phyloP scores from a whole-genome alignment of 2,113 vertebrate genomes.

The Gadus macrocephalus region DNA sequence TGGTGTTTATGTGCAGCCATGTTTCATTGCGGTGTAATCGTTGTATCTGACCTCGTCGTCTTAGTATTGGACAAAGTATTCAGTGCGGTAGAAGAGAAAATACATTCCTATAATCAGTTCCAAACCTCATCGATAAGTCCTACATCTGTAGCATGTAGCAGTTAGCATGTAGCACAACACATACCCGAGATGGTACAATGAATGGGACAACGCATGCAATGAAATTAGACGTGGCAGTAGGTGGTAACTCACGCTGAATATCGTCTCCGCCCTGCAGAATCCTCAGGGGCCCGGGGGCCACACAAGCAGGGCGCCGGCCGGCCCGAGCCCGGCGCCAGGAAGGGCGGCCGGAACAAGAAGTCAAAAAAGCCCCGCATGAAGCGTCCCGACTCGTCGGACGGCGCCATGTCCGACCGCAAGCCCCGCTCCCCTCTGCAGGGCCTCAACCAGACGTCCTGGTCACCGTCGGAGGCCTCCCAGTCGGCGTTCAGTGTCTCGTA shows the following conservation, averaged over 20 bases:
- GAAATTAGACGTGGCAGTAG: too few species aligned
- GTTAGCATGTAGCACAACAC: too few species aligned
- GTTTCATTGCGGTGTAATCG: too few species aligned
- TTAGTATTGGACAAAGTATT: too few species aligned
- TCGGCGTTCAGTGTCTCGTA: constrained; percentile 78
- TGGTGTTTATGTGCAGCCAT: not conserved
- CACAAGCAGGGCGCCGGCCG: constrained; percentile 52
- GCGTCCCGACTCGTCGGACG: constrained; percentile 82
- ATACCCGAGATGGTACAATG: too few species aligned
- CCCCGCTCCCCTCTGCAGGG: constrained; percentile 75
- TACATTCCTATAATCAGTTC: too few species aligned
- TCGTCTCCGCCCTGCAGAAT: constrained; percentile 27
- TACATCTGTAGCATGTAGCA: too few species aligned
- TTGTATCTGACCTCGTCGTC: too few species aligned
- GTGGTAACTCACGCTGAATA: too few species aligned
- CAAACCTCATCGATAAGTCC: too few species aligned
- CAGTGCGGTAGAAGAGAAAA: too few species aligned
- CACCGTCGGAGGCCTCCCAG: constrained; percentile 80
- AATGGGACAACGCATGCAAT: too few species aligned
- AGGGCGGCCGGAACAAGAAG: constrained; percentile 81
- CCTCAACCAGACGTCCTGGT: constrained; percentile 85
- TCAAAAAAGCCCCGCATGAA: constrained; percentile 80
- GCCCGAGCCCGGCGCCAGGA: constrained; percentile 64
- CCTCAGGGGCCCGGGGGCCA: constrained; percentile 28
- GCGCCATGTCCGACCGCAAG: constrained; percentile 76